Evolutionary conservation across 2,113 vertebrate species (phyloP).

Genomic region (Gymnobelideus leadbeateri): DNA sequence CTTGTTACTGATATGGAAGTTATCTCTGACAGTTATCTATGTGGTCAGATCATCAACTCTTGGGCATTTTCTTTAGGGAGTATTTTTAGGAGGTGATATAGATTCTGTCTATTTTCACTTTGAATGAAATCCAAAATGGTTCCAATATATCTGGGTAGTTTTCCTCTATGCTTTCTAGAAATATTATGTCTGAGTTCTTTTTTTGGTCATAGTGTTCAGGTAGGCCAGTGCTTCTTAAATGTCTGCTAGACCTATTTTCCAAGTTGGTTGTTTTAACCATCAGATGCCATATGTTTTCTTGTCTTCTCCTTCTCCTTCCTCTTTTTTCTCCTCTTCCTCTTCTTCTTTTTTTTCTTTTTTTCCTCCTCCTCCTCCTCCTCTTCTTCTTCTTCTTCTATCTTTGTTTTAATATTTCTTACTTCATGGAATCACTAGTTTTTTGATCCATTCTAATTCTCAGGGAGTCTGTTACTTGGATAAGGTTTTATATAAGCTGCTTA

Average conservation of each 20-base stretch:
- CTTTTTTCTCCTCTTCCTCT: neutral
- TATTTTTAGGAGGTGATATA: neutral
- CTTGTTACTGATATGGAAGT: neutral
- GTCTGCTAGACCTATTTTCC: neutral
- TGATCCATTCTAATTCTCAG: neutral
- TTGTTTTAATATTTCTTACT: neutral
- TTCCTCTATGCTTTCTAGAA: neutral
- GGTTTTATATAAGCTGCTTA: neutral
- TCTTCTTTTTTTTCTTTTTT: too few relatives aligned
- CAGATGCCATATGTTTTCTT: neutral
- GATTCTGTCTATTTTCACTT: neutral
- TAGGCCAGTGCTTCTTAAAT: neutral
- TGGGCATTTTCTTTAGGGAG: neutral
- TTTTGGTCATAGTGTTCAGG: neutral
- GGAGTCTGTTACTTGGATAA: neutral
- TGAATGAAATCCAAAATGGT: neutral
- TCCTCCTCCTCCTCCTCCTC: too few relatives aligned
- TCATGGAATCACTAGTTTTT: neutral
- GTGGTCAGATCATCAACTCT: neutral
- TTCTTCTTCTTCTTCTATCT: neutral
- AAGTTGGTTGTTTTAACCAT: neutral
- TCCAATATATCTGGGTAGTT: neutral
- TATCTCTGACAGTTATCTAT: neutral
- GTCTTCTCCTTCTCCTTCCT: neutral
- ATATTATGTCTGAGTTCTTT: neutral